Percentiles rank a stretch among this genome's conserved stretches.
Evolutionary conservation across 2,797 vertebrate species (phyloP).

Genomic region (Aphelocoma californica): DNA sequence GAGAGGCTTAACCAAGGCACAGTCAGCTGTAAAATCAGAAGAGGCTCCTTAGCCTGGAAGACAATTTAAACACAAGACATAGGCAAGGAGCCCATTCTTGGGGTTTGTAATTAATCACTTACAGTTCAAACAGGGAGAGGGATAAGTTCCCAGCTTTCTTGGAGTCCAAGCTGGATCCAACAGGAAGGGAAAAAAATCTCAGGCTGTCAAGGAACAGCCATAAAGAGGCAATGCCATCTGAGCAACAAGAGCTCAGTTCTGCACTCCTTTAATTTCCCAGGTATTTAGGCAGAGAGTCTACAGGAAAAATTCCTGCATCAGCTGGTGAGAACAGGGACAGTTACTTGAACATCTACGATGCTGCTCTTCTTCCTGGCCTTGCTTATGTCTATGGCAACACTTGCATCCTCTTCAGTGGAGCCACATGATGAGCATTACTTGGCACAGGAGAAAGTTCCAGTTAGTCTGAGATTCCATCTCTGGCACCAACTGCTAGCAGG

Average conservation of each 20-base stretch:
- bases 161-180: constrained; percentile 3
- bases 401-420: neutral
- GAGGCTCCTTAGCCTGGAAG: constrained; percentile 19
- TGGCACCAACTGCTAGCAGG: neutral
- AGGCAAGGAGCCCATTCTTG: constrained; percentile 5
- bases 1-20: neutral
- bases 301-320: neutral
- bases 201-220: neutral
- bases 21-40: constrained; percentile 28
- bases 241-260: neutral
- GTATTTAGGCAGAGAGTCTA: neutral
- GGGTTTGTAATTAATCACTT: constrained; percentile 46
- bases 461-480: neutral
- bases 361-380: neutral
- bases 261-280: neutral
- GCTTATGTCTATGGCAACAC: neutral
- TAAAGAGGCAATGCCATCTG: neutral
- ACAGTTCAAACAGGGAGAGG: constrained; percentile 22
- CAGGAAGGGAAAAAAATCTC: neutral
- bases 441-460: neutral
- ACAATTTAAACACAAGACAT: constrained; percentile 51
- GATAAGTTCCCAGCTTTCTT: constrained; percentile 9
- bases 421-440: neutral
- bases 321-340: neutral
- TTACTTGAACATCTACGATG: neutral